phyloP scores from a whole-genome alignment of 2,113 vertebrate species.

The Probosciger aterrimus region DNA sequence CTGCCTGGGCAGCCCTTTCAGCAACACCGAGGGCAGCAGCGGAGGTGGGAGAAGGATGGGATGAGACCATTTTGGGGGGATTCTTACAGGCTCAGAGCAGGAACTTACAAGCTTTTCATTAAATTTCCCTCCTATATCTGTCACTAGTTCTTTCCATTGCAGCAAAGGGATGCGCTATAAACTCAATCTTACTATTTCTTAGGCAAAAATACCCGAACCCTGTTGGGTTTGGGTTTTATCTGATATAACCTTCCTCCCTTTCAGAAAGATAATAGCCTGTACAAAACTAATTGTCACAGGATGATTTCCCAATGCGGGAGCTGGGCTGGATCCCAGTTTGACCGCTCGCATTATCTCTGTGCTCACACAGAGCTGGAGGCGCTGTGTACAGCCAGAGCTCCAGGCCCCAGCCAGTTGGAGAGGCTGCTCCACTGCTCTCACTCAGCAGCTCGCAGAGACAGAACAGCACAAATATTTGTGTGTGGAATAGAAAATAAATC shows the following conservation, averaged over 20 bases:
- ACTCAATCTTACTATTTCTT: not conserved
- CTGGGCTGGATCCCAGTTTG: not conserved
- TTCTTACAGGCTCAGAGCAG: not conserved
- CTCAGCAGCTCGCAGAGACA: not conserved
- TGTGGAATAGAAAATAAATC: not conserved
- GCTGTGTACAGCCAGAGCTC: rapidly evolving
- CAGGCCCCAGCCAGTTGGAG: rapidly evolving
- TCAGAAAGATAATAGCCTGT: not conserved
- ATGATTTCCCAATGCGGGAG: not conserved
- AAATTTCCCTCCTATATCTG: not conserved
- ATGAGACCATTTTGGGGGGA: not conserved
- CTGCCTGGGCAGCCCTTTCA: not conserved
- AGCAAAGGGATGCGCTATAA: not conserved
- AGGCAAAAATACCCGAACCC: not conserved
- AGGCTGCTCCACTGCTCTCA: not conserved
- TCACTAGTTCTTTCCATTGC: not conserved
- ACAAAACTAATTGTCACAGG: not conserved
- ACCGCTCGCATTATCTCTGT: not conserved
- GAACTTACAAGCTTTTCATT: not conserved
- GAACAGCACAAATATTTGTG: slow-evolving; percentile 21
- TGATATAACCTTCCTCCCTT: not conserved
- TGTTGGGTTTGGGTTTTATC: not conserved
- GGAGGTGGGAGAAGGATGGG: not conserved
- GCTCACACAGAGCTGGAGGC: not conserved
- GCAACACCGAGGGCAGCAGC: not conserved